phyloP scores from a whole-genome alignment of 2,888 invertebrate species.

The Chrysodeixis includens region DNA sequence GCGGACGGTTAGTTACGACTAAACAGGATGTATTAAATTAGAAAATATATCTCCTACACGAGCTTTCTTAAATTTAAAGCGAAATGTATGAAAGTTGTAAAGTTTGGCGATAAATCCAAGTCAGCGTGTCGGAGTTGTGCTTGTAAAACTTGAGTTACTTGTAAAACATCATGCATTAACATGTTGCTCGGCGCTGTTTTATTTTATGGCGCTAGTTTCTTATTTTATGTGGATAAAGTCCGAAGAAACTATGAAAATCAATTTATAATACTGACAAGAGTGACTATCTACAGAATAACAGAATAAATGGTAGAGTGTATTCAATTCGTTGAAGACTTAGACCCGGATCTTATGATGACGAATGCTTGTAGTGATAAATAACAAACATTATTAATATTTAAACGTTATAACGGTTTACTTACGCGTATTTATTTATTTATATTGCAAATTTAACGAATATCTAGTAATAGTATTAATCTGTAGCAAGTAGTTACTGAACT shows the following conservation, averaged over 20 bases:
- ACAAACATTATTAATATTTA: no score
- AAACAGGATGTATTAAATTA: constrained; percentile 81
- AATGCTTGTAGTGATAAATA: no score
- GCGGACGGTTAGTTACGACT: constrained; percentile 69
- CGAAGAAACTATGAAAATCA: constrained; percentile 41
- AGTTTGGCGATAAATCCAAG: constrained; percentile 59
- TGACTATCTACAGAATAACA: constrained; percentile 11
- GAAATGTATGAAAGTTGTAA: constrained; percentile 56
- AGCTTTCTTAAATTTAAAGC: constrained; percentile 58
- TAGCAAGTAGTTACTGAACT: no score
- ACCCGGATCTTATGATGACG: neutral
- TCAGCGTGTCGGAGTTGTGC: constrained; percentile 44
- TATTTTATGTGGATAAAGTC: constrained; percentile 41
- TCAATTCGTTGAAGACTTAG: constrained; percentile 12
- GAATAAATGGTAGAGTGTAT: constrained; percentile 9
- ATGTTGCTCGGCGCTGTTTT: constrained; percentile 40
- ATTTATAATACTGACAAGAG: constrained; percentile 30
- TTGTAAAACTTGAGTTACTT: constrained; percentile 57
- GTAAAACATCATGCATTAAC: constrained; percentile 56
- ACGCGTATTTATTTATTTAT: no score
- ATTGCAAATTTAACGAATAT: no score
- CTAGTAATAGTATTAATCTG: no score
- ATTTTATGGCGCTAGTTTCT: constrained; percentile 37
- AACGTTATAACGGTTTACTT: no score
- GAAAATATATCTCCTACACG: constrained; percentile 66